Evolutionary conservation across 2,113 vertebrate species (phyloP).

Genomic region (Smithornis capensis): DNA sequence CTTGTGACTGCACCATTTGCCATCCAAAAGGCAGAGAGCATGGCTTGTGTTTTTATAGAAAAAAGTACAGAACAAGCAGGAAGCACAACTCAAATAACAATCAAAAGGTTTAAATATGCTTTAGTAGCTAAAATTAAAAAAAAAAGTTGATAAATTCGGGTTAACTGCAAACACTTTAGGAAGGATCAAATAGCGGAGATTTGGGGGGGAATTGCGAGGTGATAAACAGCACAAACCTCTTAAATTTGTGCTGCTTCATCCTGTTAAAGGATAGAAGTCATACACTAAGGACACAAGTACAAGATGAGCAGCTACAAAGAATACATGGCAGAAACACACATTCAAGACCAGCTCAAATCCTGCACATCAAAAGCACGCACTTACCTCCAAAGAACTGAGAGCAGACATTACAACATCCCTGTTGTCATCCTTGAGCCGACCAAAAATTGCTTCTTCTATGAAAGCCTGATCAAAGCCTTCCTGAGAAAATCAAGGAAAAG

Average conservation of each 20-base stretch:
- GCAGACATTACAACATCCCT: conserved; percentile 81
- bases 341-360: not conserved
- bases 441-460: conserved; percentile 82
- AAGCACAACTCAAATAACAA: not conserved
- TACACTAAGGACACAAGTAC: not conserved
- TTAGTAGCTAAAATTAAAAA: not conserved
- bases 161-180: not conserved
- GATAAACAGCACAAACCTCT: not conserved
- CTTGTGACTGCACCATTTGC: not conserved
- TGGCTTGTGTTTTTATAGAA: not conserved
- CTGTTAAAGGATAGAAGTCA: not conserved
- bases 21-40: not conserved
- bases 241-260: not conserved
- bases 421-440: conserved; percentile 85
- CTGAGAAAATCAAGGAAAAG: conserved; percentile 52
- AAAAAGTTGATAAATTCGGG: not conserved
- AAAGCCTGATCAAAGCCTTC: conserved; percentile 85
- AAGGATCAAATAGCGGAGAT: not conserved
- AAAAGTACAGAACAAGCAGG: not conserved
- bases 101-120: not conserved
- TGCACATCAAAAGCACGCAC: not conserved
- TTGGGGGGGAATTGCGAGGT: not conserved
- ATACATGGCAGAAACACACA: not conserved
- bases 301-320: not conserved
- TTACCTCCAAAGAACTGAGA: conserved; percentile 82